Conservation (phyloP, 2,888 invertebrate genomes). For the Aplocera efformata region DNA sequence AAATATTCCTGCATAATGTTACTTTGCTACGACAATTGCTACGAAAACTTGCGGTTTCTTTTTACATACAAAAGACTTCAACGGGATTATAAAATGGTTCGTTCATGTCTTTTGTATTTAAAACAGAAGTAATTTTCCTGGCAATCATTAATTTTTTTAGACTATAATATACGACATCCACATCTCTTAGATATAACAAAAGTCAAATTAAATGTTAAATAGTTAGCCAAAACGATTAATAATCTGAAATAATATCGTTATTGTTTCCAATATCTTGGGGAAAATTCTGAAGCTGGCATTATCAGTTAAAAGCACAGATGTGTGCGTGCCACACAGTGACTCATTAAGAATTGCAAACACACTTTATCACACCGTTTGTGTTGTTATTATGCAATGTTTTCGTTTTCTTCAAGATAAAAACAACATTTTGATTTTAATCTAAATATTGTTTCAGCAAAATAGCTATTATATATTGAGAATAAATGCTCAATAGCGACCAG, state of each 20-base stretch:
- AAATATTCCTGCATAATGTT: slow-evolving; percentile 1
- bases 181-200: too few species aligned
- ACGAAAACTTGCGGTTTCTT: not conserved
- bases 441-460: too few species aligned
- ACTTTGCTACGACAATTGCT: slow-evolving; percentile 4
- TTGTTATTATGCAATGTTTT: slow-evolving; percentile 29
- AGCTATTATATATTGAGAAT: too few species aligned
- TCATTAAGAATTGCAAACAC: slow-evolving; percentile 25
- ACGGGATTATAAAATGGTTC: too few species aligned
- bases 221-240: too few species aligned
- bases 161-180: too few species aligned
- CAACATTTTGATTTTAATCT: too few species aligned
- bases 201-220: too few species aligned
- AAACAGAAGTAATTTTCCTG: too few species aligned
- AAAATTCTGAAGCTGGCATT: slow-evolving; percentile 11
- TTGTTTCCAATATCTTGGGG: not conserved
- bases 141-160: too few species aligned
- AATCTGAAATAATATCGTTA: not conserved
- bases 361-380: slow-evolving; percentile 13
- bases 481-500: too few species aligned
- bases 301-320: slow-evolving; percentile 1
- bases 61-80: slow-evolving; percentile 7
- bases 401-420: slow-evolving; percentile 12
- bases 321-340: slow-evolving; percentile 26
- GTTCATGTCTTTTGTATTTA: too few species aligned